A percentile compares a stretch with the other conserved stretches of the same genome.
Conservation (phyloP, 2,113 vertebrate species). For the Barnardius zonarius region DNA sequence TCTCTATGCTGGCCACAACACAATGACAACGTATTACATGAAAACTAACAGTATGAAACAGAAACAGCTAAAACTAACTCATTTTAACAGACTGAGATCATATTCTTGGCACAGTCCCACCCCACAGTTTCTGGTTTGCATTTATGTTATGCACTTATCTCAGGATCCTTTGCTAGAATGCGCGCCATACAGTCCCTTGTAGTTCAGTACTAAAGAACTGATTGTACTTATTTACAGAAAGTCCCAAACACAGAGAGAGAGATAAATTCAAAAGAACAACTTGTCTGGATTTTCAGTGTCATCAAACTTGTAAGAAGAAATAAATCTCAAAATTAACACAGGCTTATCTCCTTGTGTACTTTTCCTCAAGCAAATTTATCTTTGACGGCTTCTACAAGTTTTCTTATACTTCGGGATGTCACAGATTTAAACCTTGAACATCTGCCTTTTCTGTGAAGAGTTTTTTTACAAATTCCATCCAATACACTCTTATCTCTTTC, state of each 20-base stretch:
- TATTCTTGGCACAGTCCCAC: neutral
- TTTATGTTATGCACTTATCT: neutral
- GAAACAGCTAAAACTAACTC: neutral
- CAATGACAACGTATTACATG: neutral
- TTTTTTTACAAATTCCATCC: neutral
- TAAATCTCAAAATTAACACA: neutral
- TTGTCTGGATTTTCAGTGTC: neutral
- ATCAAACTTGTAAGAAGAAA: neutral
- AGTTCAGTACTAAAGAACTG: neutral
- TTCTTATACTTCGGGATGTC: neutral
- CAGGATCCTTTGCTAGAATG: neutral
- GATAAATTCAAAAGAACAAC: neutral
- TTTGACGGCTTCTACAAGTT: neutral
- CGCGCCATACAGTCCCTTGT: neutral
- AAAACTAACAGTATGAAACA: neutral
- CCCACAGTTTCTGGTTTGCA: neutral
- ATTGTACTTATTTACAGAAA: neutral
- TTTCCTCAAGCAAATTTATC: neutral
- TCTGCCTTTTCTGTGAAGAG: neutral
- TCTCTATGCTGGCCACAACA: neutral
- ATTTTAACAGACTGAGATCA: neutral
- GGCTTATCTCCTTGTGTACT: neutral
- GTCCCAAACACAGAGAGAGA: neutral
- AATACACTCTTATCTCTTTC: neutral
- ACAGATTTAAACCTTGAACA: neutral